These are phyloP conservation scores for Armadillidium nasatum DNA, from an alignment of 1,140 invertebrate genomes.

Conservation along the genomic window DNA sequence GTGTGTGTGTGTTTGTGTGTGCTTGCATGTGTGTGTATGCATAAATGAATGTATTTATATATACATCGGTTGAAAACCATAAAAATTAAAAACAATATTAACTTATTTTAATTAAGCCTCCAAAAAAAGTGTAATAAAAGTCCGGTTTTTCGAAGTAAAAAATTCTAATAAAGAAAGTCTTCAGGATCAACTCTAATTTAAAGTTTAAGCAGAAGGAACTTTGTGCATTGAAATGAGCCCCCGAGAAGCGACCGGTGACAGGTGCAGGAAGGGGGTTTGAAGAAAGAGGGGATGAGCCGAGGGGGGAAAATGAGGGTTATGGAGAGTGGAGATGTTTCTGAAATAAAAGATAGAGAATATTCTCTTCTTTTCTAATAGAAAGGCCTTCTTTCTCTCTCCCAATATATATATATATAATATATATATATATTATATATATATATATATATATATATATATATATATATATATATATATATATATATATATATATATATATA, in stretches of 20 bases:
- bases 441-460: too few species aligned
- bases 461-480: too few species aligned
- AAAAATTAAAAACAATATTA: slow-evolving; percentile 10
- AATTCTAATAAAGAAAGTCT: slow-evolving; percentile 7
- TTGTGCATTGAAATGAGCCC: slow-evolving; percentile 9
- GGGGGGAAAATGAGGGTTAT: too few species aligned
- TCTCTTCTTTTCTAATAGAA: too few species aligned
- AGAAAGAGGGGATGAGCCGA: too few species aligned
- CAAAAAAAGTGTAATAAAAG: slow-evolving; percentile 6
- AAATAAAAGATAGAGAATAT: too few species aligned
- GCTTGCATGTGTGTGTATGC: not conserved
- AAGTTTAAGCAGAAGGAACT: slow-evolving; percentile 9
- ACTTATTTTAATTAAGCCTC: not conserved
- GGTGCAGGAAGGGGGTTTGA: not conserved
- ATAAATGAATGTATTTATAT: not conserved
- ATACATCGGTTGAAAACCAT: not conserved
- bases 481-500: too few species aligned
- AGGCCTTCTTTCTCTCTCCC: too few species aligned
- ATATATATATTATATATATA: too few species aligned
- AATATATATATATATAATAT: too few species aligned
- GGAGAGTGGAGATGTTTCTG: too few species aligned
- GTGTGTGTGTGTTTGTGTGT: not conserved
- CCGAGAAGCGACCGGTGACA: not conserved
- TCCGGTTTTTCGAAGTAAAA: slow-evolving; percentile 1
- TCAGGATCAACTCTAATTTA: not conserved